Percentiles rank a stretch among this genome's conserved stretches.
These are phyloP conservation scores for Eupithecia subfuscata DNA, from an alignment of 2,888 invertebrate genomes.

Conservation along the genomic window DNA sequence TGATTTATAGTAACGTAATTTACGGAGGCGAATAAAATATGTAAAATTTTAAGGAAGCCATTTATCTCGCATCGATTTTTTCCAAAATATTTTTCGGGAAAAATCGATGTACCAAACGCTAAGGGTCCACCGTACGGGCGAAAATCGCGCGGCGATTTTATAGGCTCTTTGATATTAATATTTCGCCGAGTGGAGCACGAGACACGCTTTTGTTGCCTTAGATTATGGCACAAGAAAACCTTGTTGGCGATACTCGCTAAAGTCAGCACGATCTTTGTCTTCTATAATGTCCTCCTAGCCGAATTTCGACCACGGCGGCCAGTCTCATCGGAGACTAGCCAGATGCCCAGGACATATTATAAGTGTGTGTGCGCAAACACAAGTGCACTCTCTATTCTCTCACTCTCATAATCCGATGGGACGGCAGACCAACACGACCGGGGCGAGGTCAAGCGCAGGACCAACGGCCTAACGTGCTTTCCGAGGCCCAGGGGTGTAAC, in stretches of 20 bases:
- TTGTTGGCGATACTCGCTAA: not conserved
- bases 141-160: not conserved
- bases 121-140: not conserved
- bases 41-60: not conserved
- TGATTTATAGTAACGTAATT: slow-evolving; percentile 13
- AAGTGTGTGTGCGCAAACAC: too few relatives aligned
- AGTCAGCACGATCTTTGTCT: not conserved
- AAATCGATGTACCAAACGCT: not conserved
- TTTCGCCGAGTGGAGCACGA: not conserved
- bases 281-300: too few relatives aligned
- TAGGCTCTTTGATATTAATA: not conserved
- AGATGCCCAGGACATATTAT: too few relatives aligned
- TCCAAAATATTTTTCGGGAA: not conserved
- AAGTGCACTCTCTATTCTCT: too few relatives aligned
- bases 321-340: too few relatives aligned
- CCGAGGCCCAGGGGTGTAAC: too few relatives aligned
- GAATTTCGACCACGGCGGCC: too few relatives aligned
- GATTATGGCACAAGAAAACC: not conserved
- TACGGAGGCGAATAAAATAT: slow-evolving; percentile 1
- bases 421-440: too few relatives aligned
- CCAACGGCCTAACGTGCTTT: too few relatives aligned
- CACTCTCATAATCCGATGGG: too few relatives aligned
- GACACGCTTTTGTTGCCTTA: not conserved
- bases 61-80: not conserved
- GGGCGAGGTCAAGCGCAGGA: too few relatives aligned